Evolutionary conservation across 1,140 invertebrate species (phyloP), one percentile per base, ranked within the genome.

Genomic region (Oryctes rhinoceros): DNA sequence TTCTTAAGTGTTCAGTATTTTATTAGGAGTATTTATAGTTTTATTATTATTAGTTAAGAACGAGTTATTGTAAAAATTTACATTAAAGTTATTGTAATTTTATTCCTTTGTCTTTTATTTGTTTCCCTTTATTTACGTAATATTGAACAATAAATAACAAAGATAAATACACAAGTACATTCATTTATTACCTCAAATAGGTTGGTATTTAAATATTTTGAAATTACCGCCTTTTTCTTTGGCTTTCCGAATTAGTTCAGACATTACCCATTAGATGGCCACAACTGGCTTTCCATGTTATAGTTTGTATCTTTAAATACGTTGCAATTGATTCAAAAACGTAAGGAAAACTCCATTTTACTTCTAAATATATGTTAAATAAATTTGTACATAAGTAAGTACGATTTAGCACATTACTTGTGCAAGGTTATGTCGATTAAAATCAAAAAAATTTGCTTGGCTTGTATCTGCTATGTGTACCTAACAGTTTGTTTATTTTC

Each of bases 1-100:
- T 67, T 67, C 13, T 67, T 67, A 20, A 67, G 65, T 35, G n/a
- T 67, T 67, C 65, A 67, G 65, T 67, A 67, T 67, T 67, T 67
- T 67, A 67, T 67, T 35, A 67, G 65, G 20, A 30, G 30, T 67
- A 67, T 67, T 67, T 67, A 67, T 67, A 67, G 65, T 67, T 67
- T 67, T 35, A 67, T 30, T 67, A 24, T 30, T 30, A 30, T 30
- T 67, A 35, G 30, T 67, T 67, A 35, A 67, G 18, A 67, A 24
- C 65, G 18, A 35, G 65, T 67, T 67, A 35, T 67, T 67, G 65
- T 67, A 67, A 67, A 67, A 67, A 62, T 18, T 62, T 62, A 20
- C 53, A 62, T 62, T 62, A 62, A 62, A 62, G 53, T 62, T 62
- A 62, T 62, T 20, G 53, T 62, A 62, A 62, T 62, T 62, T 62